Evolutionary conservation across 2,888 invertebrate species (phyloP), one percentile per base, ranked within the genome.

Genomic region (Himalopsyche anomala): DNA sequence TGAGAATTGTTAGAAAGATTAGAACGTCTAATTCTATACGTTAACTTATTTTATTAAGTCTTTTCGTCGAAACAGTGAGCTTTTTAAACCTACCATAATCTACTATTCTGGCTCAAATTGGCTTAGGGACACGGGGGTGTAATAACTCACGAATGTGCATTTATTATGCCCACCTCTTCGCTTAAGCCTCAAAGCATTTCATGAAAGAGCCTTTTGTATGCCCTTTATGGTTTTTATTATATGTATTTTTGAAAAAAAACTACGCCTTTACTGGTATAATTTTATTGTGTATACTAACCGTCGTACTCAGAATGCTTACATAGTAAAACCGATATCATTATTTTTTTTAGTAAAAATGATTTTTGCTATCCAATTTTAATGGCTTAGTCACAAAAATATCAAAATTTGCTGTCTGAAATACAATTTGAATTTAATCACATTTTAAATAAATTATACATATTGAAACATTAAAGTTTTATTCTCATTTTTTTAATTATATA

Each of bases 101-200:
- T 54, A 80, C 56, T 86, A 84, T 84, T 86, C 86, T 54, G 42
- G 83, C 45, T 84, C 51, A 84, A 86, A 86, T 86, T 86, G 84
- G 86, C 84, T 84, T 56, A 79, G 84, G 84, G 82, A 79, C 56
- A 69, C 74, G 5, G 84, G 84, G 84, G 81, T 45, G 80, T 84
- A 82, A 86, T 86, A 82, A 82, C 82, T 81, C 79, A 84, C 74
- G 54, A 79, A 82, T 84, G 86, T 84, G 81, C 86, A 86, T 86
- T 86, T 84, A 84, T 86, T 86, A 86, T 86, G 79, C 74, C 55
- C 38, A 45, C 81, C 81, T 74, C 74, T 42, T 42, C 19, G 45
- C 45, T 45, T 42, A 36, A 80, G 42, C 45, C 80, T 74, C 74
- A 74, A 62, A 74, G 74, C 74, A 74, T 74, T 74, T 74, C 74